Evolutionary conservation across 2,888 invertebrate species (phyloP).

Genomic region (Chrysolina haemoptera): DNA sequence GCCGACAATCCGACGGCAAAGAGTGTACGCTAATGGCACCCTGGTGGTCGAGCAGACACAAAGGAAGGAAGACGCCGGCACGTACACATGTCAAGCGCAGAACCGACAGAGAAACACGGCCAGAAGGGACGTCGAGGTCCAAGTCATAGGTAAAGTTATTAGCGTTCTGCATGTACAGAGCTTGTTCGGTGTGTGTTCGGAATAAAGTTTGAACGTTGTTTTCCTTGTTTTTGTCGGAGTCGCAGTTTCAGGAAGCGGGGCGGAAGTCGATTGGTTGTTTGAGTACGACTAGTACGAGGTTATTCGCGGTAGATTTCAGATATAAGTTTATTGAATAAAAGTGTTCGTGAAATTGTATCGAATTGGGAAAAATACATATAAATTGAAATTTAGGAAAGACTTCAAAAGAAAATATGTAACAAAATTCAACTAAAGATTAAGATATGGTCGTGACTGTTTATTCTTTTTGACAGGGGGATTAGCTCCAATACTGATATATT

Average conservation of each 20-base stretch:
- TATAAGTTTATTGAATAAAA: neutral
- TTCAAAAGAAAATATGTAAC: no score
- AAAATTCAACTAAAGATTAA: no score
- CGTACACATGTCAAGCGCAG: slow-evolving; percentile 91
- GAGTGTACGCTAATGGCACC: slow-evolving; percentile 89
- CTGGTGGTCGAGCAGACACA: slow-evolving; percentile 90
- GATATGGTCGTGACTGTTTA: no score
- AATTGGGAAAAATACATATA: no score
- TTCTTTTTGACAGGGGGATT: no score
- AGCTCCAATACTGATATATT: no score
- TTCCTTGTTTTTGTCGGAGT: neutral
- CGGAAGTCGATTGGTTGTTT: neutral
- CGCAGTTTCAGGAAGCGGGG: neutral
- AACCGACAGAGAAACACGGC: slow-evolving; percentile 88
- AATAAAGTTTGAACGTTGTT: neutral
- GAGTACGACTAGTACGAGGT: neutral
- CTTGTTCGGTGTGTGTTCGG: slow-evolving; percentile 17
- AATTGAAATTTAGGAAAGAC: no score
- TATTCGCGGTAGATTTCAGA: neutral
- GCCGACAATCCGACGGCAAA: slow-evolving; percentile 90
- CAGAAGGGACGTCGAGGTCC: slow-evolving; percentile 82
- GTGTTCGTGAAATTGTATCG: no score
- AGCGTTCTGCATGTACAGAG: slow-evolving; percentile 19
- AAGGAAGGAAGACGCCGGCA: slow-evolving; percentile 87
- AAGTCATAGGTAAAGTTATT: slow-evolving; percentile 76